phyloP scores from a whole-genome alignment of 2,797 vertebrate genomes.

The Anas capensis region DNA sequence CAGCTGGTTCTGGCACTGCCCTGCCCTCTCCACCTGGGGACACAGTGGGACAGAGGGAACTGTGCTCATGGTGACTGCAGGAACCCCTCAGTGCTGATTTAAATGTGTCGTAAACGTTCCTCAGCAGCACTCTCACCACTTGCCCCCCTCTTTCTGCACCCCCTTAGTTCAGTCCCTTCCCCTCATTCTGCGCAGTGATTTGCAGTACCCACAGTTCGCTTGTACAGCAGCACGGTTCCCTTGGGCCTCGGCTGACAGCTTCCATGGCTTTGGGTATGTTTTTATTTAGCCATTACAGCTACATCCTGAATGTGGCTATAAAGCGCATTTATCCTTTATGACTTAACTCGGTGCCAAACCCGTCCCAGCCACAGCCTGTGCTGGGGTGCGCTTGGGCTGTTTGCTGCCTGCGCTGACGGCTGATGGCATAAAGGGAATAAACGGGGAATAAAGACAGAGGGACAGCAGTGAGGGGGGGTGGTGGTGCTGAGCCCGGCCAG shows the following conservation, averaged over 20 bases:
- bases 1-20: not conserved
- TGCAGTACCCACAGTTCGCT: not conserved
- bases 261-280: not conserved
- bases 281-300: constrained; percentile 36
- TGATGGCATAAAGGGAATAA: not conserved
- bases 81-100: constrained; percentile 21
- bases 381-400: not conserved
- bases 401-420: not conserved
- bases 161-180: not conserved
- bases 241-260: not conserved
- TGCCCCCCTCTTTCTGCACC: not conserved
- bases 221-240: not conserved
- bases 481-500: not conserved
- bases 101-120: not conserved
- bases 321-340: constrained; percentile 25
- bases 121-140: not conserved
- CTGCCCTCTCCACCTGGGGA: not conserved
- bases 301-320: constrained; percentile 15
- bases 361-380: not conserved
- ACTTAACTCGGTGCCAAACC: constrained; percentile 27
- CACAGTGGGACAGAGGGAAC: not conserved
- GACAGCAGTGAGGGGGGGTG: not conserved
- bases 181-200: not conserved
- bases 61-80: not conserved
- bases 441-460: no score